phyloP scores from a whole-genome alignment of 1,140 invertebrate species.

The Lysiphlebus fabarum region DNA sequence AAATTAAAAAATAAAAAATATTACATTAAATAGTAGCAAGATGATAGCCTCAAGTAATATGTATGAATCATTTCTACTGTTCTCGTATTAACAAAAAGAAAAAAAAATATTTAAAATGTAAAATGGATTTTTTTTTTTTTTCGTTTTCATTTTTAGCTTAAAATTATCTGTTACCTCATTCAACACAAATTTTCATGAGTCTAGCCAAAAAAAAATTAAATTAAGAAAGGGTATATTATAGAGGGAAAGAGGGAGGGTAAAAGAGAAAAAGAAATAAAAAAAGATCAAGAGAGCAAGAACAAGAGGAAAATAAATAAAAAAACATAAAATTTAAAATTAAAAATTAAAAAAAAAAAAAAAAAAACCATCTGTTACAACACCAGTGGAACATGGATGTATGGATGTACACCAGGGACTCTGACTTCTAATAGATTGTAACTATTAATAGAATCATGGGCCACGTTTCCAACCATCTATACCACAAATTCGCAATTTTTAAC shows the following conservation, averaged over 20 bases:
- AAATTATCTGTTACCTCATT: conserved; percentile 31
- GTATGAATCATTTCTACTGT: conserved; percentile 2
- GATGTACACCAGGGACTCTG: conserved; percentile 42
- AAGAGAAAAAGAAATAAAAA: too few species aligned
- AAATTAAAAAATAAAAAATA: neutral
- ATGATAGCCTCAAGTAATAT: neutral
- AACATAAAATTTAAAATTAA: conserved; percentile 19
- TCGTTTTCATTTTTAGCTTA: conserved; percentile 9
- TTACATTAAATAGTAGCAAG: neutral
- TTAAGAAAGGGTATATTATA: neutral
- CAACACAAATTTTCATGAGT: neutral
- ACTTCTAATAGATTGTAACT: conserved; percentile 47
- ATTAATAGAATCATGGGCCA: conserved; percentile 49
- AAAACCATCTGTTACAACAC: conserved; percentile 42
- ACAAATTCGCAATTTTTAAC: conserved; percentile 20
- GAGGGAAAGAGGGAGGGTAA: too few species aligned
- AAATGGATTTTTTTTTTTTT: conserved; percentile 2
- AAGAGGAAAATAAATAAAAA: too few species aligned
- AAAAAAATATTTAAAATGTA: conserved; percentile 1
- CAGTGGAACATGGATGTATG: conserved; percentile 33
- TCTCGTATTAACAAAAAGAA: too few species aligned
- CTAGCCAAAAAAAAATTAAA: conserved; percentile 28
- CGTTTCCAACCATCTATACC: conserved; percentile 22
- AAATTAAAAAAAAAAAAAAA: conserved; percentile 26
- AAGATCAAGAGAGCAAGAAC: too few species aligned